Base-by-base conservation (phyloP, 2,888 invertebrate genomes). In the Esperia sulphurella region DNA sequence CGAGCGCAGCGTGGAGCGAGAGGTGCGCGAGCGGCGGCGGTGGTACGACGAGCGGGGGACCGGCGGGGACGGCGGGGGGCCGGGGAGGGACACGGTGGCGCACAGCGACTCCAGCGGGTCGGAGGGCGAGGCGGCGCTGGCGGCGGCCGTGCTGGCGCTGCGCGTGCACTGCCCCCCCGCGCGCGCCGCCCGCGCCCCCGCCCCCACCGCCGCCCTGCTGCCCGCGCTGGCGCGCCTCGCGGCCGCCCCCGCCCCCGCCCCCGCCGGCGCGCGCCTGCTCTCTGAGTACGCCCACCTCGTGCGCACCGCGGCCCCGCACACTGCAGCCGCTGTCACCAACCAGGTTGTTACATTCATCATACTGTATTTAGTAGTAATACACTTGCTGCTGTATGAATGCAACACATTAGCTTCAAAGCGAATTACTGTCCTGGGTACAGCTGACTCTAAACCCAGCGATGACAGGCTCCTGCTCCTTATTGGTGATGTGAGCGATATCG, bases 41-140 rank as follows among this genome's bases (percentile, higher is more conserved):
- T 42, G 44, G 45, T 6, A 13, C 38, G 13, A 31, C 31, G 37
- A 2, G 45, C 42, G 49, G 31, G 41, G 5, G 49, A 42, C 45
- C 38, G 45, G 42, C n/a, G 44, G 44, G 35, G 35, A 37, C 40
- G 29, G 41, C 10, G 29, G 35, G 45, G 46, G 48, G n/a, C 39
- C 42, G 43, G 3, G 29, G 12, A n/a, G 12, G 28, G 33, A 14
- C 14, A 1, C 10, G 33, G 10, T 31, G 49, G 29, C 48, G 46
- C 63, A 48, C 54, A 54, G 61, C 38, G 71, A 71, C 39, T 39
- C 39, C 8, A 39, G 68, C 52, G 61, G 71, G 41, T 71, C 75
- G 1, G 73, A 75, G 56, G 61, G 62, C 49, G 74, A 71, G 54
- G 63, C 58, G 9, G 59, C 54, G 55, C 61, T 68, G 47, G 66